These are phyloP conservation scores for Sylvia borin DNA, from an alignment of 2,797 vertebrate species.

Conservation along the genomic window DNA sequence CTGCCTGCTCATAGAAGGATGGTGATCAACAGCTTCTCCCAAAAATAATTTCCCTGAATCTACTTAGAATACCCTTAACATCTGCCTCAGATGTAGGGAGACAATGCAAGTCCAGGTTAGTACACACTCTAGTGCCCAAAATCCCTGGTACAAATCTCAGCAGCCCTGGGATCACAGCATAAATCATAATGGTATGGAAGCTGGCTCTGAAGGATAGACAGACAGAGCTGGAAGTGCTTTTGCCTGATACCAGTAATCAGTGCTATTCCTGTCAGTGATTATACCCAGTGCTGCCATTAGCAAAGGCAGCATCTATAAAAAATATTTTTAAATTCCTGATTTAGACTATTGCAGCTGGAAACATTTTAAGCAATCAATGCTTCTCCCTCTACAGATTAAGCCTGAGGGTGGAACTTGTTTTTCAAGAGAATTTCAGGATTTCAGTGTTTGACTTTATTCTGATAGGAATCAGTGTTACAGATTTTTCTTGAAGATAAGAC, in stretches of 20 bases:
- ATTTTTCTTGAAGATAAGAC: background rate
- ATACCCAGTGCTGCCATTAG: slow-evolving; percentile 28
- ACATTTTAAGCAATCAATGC: slow-evolving; percentile 29
- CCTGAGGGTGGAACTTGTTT: background rate
- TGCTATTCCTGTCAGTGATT: slow-evolving; percentile 51
- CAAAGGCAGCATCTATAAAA: slow-evolving; percentile 18
- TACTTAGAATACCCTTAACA: background rate
- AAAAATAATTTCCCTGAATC: background rate
- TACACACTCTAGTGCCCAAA: background rate
- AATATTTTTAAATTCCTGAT: slow-evolving; percentile 37
- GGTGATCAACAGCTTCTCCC: background rate
- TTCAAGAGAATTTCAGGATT: slow-evolving; percentile 23
- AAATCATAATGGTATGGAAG: background rate
- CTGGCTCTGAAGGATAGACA: background rate
- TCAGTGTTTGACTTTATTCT: background rate
- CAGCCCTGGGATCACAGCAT: background rate
- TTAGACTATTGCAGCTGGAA: slow-evolving; percentile 55
- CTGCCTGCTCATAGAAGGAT: background rate
- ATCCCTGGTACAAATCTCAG: background rate
- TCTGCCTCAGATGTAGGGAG: background rate
- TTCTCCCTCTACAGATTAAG: background rate
- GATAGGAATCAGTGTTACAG: background rate
- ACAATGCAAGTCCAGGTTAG: background rate
- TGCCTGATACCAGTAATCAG: slow-evolving; percentile 33
- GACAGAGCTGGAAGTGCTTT: slow-evolving; percentile 24